Conservation (phyloP, 2,888 invertebrate species). For the Coenonympha glycerion region DNA sequence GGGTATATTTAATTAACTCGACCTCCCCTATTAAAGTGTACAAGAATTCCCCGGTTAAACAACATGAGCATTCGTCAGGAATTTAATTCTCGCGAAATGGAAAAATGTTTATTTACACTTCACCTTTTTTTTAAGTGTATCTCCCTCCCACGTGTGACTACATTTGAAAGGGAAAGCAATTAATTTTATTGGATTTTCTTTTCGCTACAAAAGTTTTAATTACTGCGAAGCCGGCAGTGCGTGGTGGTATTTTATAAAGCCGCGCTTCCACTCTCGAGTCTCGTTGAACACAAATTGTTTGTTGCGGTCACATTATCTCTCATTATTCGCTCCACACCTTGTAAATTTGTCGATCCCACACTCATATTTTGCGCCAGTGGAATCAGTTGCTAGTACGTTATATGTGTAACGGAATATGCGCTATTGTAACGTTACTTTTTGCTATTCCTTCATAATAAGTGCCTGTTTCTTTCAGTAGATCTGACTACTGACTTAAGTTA, state of each 20-base stretch:
- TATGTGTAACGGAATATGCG: too few relatives aligned
- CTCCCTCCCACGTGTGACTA: constrained; percentile 44
- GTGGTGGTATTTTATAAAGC: constrained; percentile 48
- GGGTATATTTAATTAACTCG: constrained; percentile 71
- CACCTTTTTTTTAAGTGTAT: constrained; percentile 49
- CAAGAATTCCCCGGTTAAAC: constrained; percentile 72
- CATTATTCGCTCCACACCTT: constrained; percentile 42
- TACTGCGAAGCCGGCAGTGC: constrained; percentile 46
- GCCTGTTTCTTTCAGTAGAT: too few relatives aligned
- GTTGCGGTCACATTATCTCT: constrained; percentile 55
- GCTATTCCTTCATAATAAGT: too few relatives aligned
- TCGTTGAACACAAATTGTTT: constrained; percentile 53
- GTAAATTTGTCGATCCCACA: constrained; percentile 46
- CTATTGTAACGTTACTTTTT: too few relatives aligned
- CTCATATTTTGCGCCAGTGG: constrained; percentile 42
- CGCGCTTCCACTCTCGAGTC: constrained; percentile 22
- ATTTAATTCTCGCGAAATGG: constrained; percentile 61
- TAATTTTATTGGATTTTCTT: constrained; percentile 63
- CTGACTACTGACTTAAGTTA: too few relatives aligned
- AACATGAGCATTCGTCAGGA: constrained; percentile 71
- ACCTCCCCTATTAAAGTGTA: constrained; percentile 66
- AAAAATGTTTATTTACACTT: constrained; percentile 63
- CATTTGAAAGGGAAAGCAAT: constrained; percentile 50
- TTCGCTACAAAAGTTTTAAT: constrained; percentile 65
- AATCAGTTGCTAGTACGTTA: background rate